Evolutionary conservation across 2,113 vertebrate species (phyloP).

Genomic region (Hypocryptadius cinnamomeus): DNA sequence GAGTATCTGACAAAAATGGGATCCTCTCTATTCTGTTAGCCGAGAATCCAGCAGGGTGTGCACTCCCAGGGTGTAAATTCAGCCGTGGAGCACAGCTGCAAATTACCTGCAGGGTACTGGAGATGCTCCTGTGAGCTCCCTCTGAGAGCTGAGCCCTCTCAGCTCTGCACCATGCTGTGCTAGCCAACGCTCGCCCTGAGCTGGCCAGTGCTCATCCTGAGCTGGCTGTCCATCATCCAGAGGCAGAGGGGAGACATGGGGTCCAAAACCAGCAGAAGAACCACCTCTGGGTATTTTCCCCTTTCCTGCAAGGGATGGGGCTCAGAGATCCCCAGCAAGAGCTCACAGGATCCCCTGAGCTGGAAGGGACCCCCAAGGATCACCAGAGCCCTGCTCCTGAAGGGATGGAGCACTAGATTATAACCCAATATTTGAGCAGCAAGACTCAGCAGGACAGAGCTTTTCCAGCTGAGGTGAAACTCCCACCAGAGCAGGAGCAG

Average conservation of each 20-base stretch:
- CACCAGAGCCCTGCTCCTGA: background rate
- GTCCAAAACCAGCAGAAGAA: accelerated
- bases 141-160: background rate
- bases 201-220: too few relatives aligned
- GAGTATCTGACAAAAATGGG: too few relatives aligned
- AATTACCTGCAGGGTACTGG: background rate
- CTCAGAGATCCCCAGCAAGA: background rate
- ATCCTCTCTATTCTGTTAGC: background rate
- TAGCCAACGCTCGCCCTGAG: background rate
- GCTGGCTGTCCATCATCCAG: background rate
- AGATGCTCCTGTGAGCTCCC: background rate
- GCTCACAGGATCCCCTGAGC: background rate
- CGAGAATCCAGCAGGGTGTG: background rate
- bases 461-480: background rate
- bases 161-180: background rate
- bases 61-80: background rate
- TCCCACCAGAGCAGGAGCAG: background rate
- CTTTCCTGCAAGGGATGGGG: background rate
- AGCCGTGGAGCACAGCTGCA: background rate
- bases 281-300: accelerated
- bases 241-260: background rate
- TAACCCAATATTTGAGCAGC: background rate
- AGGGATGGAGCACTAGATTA: background rate
- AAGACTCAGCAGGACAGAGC: background rate
- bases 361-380: background rate